These are phyloP conservation scores for Aphidoletes aphidimyza DNA, from an alignment of 2,888 invertebrate species.

Conservation along the genomic window DNA sequence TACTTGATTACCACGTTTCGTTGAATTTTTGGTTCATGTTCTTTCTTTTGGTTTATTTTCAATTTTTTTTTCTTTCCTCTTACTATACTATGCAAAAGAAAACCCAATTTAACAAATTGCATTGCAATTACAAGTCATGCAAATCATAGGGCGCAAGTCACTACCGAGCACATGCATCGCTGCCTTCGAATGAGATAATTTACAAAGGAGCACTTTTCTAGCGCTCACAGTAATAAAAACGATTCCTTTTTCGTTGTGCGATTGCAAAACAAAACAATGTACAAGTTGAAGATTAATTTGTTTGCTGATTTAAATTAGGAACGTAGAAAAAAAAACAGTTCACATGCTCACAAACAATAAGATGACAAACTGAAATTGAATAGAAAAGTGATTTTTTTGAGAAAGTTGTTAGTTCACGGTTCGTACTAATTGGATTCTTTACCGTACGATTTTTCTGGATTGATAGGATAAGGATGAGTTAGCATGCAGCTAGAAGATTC, in stretches of 20 bases:
- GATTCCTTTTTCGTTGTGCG: not conserved
- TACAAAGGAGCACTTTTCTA: conserved; percentile 34
- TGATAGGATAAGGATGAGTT: not conserved
- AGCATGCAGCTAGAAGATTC: not conserved
- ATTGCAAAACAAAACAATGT: not conserved
- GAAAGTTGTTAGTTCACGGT: not conserved
- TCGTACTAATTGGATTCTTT: conserved; percentile 48
- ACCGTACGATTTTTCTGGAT: not conserved
- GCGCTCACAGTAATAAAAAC: too few species aligned
- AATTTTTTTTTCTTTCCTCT: not conserved
- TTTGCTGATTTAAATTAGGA: conserved; percentile 22
- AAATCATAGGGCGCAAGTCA: not conserved
- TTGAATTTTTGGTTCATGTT: not conserved
- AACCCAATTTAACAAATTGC: conserved; percentile 38
- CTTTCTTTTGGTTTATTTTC: not conserved
- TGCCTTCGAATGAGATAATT: conserved; percentile 24
- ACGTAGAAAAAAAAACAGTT: not conserved
- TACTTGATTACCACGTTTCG: conserved; percentile 13
- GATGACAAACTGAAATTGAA: conserved; percentile 7
- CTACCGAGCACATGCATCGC: not conserved
- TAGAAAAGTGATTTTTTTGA: conserved; percentile 4
- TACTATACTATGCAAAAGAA: not conserved
- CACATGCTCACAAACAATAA: not conserved
- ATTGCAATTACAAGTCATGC: not conserved
- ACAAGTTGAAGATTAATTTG: not conserved